Percentiles rank a stretch among this genome's conserved stretches.
These are phyloP conservation scores for Cladorhizidae sp. DNA, from an alignment of 37 sponge, comb jelly and placozoan species.

Conservation along the genomic window DNA sequence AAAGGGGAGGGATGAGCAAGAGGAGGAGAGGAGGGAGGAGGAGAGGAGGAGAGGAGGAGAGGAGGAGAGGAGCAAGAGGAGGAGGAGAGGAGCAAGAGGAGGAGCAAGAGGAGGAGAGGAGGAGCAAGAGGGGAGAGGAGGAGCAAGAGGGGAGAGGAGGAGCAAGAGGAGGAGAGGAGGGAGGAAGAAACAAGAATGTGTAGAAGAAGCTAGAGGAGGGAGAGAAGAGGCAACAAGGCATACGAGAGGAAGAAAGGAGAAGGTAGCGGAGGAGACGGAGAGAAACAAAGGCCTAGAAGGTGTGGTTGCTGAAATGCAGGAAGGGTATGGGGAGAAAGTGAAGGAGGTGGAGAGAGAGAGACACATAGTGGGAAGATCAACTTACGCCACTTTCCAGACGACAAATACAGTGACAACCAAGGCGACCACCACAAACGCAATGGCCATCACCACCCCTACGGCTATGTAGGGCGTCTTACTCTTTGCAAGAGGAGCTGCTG, in stretches of 20 bases:
- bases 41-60: not conserved
- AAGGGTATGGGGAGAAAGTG: too few species aligned
- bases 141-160: too few species aligned
- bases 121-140: not conserved
- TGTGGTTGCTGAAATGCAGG: too few species aligned
- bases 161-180: too few species aligned
- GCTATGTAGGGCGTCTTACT: not conserved
- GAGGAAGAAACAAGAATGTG: too few species aligned
- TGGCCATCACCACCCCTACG: not conserved
- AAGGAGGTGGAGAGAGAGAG: not conserved
- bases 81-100: not conserved
- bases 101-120: not conserved
- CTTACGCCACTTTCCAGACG: slow-evolving; percentile 18
- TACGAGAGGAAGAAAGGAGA: not conserved
- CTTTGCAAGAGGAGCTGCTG: too few species aligned
- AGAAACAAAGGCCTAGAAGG: too few species aligned
- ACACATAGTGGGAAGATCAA: not conserved
- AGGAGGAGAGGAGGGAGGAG: too few species aligned
- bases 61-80: not conserved
- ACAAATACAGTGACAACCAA: slow-evolving; percentile 16
- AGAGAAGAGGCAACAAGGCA: not conserved
- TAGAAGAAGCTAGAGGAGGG: not conserved
- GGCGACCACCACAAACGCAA: not conserved
- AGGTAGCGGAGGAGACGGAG: not conserved
- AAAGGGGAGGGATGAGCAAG: too few species aligned